phyloP scores from a whole-genome alignment of 2,888 invertebrate genomes.

The Lithophane socia region DNA sequence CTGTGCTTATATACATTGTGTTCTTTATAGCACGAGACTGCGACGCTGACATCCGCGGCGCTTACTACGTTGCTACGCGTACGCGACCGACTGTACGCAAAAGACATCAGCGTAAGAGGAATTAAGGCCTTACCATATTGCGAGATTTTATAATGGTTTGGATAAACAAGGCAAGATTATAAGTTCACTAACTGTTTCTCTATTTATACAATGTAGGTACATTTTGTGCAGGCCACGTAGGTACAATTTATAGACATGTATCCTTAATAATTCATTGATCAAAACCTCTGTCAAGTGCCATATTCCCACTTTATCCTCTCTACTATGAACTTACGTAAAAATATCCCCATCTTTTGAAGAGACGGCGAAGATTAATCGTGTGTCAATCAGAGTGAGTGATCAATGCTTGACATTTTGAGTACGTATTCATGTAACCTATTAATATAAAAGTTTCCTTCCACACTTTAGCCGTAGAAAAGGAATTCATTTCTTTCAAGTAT shows the following conservation, averaged over 20 bases:
- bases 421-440: conserved; percentile 37
- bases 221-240: background rate
- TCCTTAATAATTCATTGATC: conserved; percentile 4
- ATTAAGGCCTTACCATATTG: background rate
- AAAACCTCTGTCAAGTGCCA: background rate
- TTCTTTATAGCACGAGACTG: too few relatives aligned
- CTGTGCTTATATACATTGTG: too few relatives aligned
- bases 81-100: too few relatives aligned
- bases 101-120: too few relatives aligned
- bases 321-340: conserved; percentile 1
- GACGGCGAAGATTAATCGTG: conserved; percentile 33
- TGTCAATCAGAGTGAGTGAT: conserved; percentile 37
- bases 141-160: background rate
- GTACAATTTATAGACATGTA: background rate
- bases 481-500: background rate
- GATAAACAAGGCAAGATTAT: background rate
- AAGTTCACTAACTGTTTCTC: background rate
- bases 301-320: background rate
- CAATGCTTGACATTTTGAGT: conserved; percentile 23
- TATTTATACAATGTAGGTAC: background rate
- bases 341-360: conserved; percentile 6
- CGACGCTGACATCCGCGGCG: too few relatives aligned
- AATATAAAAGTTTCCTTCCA: background rate
- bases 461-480: background rate
- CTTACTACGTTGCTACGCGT: too few relatives aligned